A percentile compares a stretch with the other conserved stretches of the same genome.
Conservation (phyloP, 2,888 invertebrate species). For the Acrobasis repandana region DNA sequence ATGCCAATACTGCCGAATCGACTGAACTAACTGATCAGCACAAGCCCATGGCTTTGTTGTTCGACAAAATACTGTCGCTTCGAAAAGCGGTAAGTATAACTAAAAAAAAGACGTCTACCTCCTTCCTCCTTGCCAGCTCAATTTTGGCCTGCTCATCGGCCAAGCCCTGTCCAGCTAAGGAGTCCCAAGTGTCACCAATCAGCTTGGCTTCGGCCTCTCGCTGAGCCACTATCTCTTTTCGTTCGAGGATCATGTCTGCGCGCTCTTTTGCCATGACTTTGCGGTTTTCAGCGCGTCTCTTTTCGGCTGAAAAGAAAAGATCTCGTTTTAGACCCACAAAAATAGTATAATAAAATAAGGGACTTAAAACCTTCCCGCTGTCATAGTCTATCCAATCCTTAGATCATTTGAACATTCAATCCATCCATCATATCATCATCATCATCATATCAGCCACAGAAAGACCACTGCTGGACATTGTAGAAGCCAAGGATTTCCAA, state of each 20-base stretch:
- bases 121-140: conserved; percentile 49
- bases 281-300: conserved; percentile 42
- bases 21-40: too few relatives aligned
- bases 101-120: conserved; percentile 42
- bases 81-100: too few relatives aligned
- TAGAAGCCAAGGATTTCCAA: too few relatives aligned
- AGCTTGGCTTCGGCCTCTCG: conserved; percentile 41
- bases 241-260: conserved; percentile 49
- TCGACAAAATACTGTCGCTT: too few relatives aligned
- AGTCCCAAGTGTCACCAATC: conserved; percentile 60
- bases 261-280: conserved; percentile 45
- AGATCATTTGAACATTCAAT: too few relatives aligned
- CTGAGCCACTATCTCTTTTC: conserved; percentile 37
- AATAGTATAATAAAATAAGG: neutral
- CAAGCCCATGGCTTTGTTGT: too few relatives aligned
- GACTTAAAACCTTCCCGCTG: too few relatives aligned
- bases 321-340: neutral
- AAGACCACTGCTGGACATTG: too few relatives aligned
- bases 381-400: too few relatives aligned
- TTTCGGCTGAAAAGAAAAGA: conserved; percentile 43
- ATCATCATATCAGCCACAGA: too few relatives aligned
- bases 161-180: conserved; percentile 52
- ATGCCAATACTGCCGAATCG: too few relatives aligned
- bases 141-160: conserved; percentile 45
- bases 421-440: too few relatives aligned